phyloP scores from a whole-genome alignment of 2,888 invertebrate genomes.

The Archaeoteleia sp. region DNA sequence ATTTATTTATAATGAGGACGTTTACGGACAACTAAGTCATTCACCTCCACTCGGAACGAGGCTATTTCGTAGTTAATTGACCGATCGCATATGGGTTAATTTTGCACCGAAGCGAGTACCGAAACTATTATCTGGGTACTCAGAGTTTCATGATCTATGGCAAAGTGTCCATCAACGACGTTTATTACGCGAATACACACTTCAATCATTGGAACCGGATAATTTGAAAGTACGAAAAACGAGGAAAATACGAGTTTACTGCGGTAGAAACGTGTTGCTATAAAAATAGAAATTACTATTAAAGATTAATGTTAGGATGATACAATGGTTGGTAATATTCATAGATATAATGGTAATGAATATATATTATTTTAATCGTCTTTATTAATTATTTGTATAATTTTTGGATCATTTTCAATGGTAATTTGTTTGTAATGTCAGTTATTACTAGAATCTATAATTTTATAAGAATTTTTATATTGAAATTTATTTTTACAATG shows the following conservation, averaged over 20 bases:
- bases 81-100: constrained; percentile 41
- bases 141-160: constrained; percentile 36
- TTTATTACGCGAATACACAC: constrained; percentile 19
- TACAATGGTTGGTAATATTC: too few relatives aligned
- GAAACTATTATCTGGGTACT: constrained; percentile 35
- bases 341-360: too few relatives aligned
- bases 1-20: constrained; percentile 46
- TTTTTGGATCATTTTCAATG: too few relatives aligned
- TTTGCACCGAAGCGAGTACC: constrained; percentile 27
- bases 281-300: too few relatives aligned
- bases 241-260: constrained; percentile 26
- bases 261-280: constrained; percentile 8
- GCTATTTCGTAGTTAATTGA: constrained; percentile 37
- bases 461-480: too few relatives aligned
- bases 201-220: constrained; percentile 32
- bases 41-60: constrained; percentile 33
- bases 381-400: too few relatives aligned
- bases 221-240: constrained; percentile 9
- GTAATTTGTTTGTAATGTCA: too few relatives aligned
- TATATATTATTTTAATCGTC: too few relatives aligned
- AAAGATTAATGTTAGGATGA: too few relatives aligned
- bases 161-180: constrained; percentile 36
- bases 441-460: too few relatives aligned
- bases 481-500: too few relatives aligned
- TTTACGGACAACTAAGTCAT: constrained; percentile 45